phyloP scores from a whole-genome alignment of 2,113 vertebrate species.

The Tychaedon coryphoeus region DNA sequence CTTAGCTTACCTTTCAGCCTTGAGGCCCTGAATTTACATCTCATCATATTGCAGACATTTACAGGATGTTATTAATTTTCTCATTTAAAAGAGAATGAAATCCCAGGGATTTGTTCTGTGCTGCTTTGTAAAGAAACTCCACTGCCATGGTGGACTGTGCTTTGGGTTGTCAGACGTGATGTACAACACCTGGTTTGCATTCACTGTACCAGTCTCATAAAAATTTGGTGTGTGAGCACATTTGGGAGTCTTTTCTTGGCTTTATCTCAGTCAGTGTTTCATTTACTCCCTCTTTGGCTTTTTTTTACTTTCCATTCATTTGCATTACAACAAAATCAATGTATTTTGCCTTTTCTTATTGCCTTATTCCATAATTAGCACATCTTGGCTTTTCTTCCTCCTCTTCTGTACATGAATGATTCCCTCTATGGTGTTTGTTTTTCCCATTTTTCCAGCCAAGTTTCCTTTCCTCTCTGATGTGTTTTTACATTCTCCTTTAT shows the following conservation, averaged over 20 bases:
- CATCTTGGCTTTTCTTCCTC: not conserved
- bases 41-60: not conserved
- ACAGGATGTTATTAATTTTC: not conserved
- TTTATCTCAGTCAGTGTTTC: not conserved
- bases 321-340: not conserved
- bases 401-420: not conserved
- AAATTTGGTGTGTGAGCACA: accelerated
- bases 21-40: not conserved
- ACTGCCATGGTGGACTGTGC: not conserved
- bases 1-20: not conserved
- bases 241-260: not conserved
- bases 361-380: not conserved
- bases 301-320: not conserved
- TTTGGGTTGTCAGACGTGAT: not conserved
- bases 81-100: not conserved
- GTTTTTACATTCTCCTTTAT: not conserved
- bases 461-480: not conserved
- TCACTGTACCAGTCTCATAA: not conserved
- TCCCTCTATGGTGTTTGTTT: not conserved
- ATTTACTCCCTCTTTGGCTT: not conserved
- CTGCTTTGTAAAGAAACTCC: not conserved
- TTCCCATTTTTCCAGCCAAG: not conserved
- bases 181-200: not conserved
- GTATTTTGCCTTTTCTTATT: not conserved
- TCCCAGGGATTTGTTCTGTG: not conserved